Base-by-base conservation (phyloP, 2,888 invertebrate species). In the Spilosoma lubricipeda region DNA sequence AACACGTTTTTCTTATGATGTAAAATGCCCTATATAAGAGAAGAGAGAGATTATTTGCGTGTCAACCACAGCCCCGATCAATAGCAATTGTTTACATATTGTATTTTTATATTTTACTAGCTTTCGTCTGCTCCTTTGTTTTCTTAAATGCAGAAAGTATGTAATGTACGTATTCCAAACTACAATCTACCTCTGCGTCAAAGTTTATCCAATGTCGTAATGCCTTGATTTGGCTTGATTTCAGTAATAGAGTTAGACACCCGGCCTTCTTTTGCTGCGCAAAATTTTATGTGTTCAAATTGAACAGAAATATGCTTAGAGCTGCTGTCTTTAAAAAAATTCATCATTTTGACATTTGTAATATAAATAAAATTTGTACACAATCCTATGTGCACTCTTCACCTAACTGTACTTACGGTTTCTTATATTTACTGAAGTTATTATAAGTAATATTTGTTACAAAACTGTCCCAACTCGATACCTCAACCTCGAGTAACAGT, bases 401-500 rank as follows among this genome's bases (percentile, higher is more conserved):
- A 27, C 20, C 45, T 20, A 48, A 48, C 33, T 48, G 33, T 45
- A 56, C 52, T 11, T n/a, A n/a, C n/a, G 8, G 23, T 56, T 20
- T n/a, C 23, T 8, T 56, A 52, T 52, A 56, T 56, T 56, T 56
- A n/a, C 52, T 56, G 52, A 56, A 56, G 52, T 56, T 1, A 56
- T 11, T 48, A 48, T 48, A 67, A 9, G 30, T 33, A 67, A 48
- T 48, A 67, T 67, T 67, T 67, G 33, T 67, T 67, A 67, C 67
- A 67, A 33, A 67, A 67, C 33, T 48, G 48, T 48, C 23, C 45
- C 9, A 59, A 70, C 56, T 36, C 27, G 69, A 70, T 27, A 70
- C 69, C n/a, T n/a, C 56, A 39, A 70, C 59, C 69, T 20, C 69
- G 59, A 56, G 39, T 27, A 59, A 65, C 65, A 27, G 69, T 70